A percentile compares a stretch with the other conserved stretches of the same genome.
Conservation (phyloP, 64 coral and sea anemone genomes). For the Montipora efflorescens region DNA sequence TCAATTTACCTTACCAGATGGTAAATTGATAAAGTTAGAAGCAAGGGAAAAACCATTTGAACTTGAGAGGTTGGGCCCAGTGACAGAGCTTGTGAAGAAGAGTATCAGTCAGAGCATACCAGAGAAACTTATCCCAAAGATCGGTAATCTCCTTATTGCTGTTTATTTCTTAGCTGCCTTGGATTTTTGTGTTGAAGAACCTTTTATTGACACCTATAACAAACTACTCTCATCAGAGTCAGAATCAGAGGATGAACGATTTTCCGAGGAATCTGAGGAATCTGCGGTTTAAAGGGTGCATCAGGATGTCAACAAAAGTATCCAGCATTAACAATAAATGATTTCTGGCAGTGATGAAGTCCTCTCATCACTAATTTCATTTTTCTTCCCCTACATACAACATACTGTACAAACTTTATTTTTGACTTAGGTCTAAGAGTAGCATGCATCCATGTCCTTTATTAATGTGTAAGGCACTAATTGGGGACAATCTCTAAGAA, state of each 20-base stretch:
- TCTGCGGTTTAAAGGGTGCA: neutral
- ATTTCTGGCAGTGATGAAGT: too few relatives aligned
- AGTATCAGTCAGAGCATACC: conserved; percentile 35
- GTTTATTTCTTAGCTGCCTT: conserved; percentile 51
- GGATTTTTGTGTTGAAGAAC: conserved; percentile 5
- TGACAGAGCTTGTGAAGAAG: conserved; percentile 59
- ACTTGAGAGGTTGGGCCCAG: conserved; percentile 49
- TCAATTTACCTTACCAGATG: conserved; percentile 61
- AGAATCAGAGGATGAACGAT: conserved; percentile 31
- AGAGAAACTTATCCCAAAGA: conserved; percentile 46
- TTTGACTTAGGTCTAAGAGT: too few relatives aligned
- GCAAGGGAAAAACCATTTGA: neutral
- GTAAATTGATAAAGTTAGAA: conserved; percentile 1
- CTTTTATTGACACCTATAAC: conserved; percentile 12
- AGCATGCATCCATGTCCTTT: too few relatives aligned
- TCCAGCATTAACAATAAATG: too few relatives aligned
- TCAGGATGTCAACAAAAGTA: too few relatives aligned
- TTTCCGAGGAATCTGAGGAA: neutral
- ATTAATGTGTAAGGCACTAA: too few relatives aligned
- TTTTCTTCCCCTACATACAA: too few relatives aligned
- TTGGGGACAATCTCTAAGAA: too few relatives aligned
- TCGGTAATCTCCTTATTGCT: conserved; percentile 48
- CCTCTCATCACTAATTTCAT: too few relatives aligned
- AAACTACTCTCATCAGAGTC: neutral
- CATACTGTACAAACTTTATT: too few relatives aligned